These are phyloP conservation scores for Daphoenositta chrysoptera DNA, from an alignment of 2,113 vertebrate genomes.

Conservation along the genomic window DNA sequence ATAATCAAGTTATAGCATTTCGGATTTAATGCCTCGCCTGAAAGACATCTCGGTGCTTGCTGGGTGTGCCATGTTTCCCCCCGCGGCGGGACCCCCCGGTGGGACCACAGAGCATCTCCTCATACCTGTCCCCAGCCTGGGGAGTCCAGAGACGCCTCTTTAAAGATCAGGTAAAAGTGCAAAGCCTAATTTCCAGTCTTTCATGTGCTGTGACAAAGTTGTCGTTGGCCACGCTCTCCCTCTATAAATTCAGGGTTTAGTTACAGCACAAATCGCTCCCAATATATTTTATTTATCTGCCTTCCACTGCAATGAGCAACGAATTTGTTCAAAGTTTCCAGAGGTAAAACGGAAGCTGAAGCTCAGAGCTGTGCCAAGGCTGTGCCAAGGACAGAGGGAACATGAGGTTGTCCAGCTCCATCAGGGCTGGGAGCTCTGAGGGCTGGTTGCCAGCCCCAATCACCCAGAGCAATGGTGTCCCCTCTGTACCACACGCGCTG, in stretches of 20 bases:
- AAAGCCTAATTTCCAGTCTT: slow-evolving; percentile 40
- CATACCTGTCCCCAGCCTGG: not conserved
- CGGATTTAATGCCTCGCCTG: not conserved
- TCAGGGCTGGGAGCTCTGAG: not conserved
- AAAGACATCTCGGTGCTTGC: not conserved
- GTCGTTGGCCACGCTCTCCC: slow-evolving; percentile 51
- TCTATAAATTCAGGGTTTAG: not conserved
- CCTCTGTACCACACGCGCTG: not conserved
- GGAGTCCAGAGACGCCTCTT: not conserved
- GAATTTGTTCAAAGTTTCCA: not conserved
- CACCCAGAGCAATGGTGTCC: not conserved
- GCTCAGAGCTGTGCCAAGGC: not conserved
- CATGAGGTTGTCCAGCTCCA: accelerated
- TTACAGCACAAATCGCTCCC: slow-evolving; percentile 55
- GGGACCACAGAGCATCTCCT: not conserved
- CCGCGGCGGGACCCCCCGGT: not conserved
- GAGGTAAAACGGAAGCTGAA: not conserved
- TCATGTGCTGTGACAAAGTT: slow-evolving; percentile 38
- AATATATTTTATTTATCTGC: slow-evolving; percentile 56
- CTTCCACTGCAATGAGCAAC: slow-evolving; percentile 23
- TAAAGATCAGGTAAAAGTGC: not conserved
- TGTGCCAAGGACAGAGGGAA: not conserved
- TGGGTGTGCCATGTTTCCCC: not conserved
- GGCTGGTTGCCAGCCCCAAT: not conserved
- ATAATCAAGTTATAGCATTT: slow-evolving; percentile 46